These are phyloP conservation scores for Actias luna DNA, from an alignment of 2,888 invertebrate genomes.

Conservation along the genomic window DNA sequence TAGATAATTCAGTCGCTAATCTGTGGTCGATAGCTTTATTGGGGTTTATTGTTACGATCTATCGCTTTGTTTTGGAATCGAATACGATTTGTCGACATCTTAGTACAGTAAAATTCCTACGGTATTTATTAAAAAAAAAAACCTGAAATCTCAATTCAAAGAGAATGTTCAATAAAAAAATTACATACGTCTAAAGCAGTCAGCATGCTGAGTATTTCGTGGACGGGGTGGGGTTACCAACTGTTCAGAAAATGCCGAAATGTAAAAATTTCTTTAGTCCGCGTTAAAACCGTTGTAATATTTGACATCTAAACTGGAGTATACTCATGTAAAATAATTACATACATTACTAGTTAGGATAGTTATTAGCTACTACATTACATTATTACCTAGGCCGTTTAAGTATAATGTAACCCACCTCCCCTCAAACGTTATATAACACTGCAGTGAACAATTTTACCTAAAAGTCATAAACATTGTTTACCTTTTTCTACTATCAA, in stretches of 20 bases:
- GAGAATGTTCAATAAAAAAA: constrained; percentile 6
- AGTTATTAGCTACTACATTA: no score
- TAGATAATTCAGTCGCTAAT: neutral
- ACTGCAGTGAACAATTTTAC: no score
- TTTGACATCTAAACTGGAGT: no score
- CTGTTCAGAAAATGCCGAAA: neutral
- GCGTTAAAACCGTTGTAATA: neutral
- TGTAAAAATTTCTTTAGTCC: neutral
- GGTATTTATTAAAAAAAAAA: neutral
- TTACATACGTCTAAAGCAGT: constrained; percentile 4
- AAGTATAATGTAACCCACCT: no score
- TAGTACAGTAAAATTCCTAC: neutral
- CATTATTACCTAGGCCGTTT: no score
- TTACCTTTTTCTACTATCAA: no score
- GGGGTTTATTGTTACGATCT: neutral
- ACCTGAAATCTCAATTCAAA: neutral
- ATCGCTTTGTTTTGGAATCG: neutral
- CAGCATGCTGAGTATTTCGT: neutral
- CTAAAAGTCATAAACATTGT: no score
- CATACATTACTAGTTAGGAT: no score
- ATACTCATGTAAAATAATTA: no score
- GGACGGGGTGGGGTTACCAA: neutral
- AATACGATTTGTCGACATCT: neutral
- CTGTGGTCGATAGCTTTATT: neutral
- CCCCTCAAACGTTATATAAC: no score